Base-by-base conservation (phyloP, 2,113 vertebrate species). In the rabbit (Oryctolagus cuniculus) region DNA sequence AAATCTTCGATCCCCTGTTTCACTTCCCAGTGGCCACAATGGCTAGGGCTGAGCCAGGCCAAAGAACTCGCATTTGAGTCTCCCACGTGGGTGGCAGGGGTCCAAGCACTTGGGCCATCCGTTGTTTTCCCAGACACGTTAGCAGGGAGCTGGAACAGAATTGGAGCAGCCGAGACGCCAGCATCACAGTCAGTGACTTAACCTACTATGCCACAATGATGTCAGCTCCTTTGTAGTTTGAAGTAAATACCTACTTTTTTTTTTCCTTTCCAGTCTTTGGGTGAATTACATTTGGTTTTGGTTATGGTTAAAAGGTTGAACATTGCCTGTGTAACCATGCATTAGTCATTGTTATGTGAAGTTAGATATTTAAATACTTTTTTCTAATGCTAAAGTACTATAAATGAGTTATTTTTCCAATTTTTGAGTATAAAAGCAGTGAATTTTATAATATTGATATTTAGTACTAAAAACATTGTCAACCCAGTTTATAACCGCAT, bases 381-480 rank as follows among this genome's bases (percentile, higher is more conserved):
- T 91, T 91, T 95, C 58, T 36, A 95, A 91, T 81, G 51, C 34
- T 86, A 94, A 83, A 67, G 75, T 87, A 72, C 72, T 91, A 2
- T 92, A 84, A 75, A 83, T 73, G 49, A 94, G 93, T 38, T 25
- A 69, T 87, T 61, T 92, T 93, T 97, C 84, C 81, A 93, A 86
- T 97, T 66, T 94, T 78, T 83, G 44, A 85, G 94, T 81, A 88
- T 83, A 80, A 86, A 74, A 78, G 21, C 96, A 36, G 5, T 88
- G 77, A 24, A 95, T 78, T 97, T 93, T 96, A 72, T 64, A 90
- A 92, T 67, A 95, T 58, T 93, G 64, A 67, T 66, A 75, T 91
- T 94, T 84, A 90, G 94, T 89, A 86, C 49, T 58, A 19, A 72
- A 86, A 96, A 96, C 96, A 92, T 93, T 96, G 90, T 96, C 89